Conservation (phyloP, 1,140 invertebrate genomes). For the Drosophila funebris region DNA sequence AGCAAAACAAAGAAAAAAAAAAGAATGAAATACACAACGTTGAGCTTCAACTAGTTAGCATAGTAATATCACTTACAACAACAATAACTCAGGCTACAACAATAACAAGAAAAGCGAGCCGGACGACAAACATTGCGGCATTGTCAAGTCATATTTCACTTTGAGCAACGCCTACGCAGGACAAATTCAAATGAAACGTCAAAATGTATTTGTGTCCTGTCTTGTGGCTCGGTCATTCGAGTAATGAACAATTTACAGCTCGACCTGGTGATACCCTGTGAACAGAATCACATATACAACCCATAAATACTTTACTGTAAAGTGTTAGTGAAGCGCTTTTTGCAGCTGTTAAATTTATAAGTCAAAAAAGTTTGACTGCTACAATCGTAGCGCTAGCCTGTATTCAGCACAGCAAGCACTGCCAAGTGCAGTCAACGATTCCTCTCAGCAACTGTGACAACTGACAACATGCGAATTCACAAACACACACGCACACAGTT, state of each 20-base stretch:
- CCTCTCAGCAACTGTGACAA: not conserved
- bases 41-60: conserved; percentile 35
- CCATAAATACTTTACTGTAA: too few species aligned
- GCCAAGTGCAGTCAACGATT: too few species aligned
- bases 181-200: conserved; percentile 73
- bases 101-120: conserved; percentile 1
- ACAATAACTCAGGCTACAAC: not conserved
- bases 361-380: not conserved
- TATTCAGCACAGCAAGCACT: too few species aligned
- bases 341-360: too few species aligned
- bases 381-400: not conserved
- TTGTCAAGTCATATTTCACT: conserved; percentile 79
- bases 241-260: not conserved
- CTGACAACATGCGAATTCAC: conserved; percentile 45
- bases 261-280: not conserved
- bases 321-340: too few species aligned
- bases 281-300: too few species aligned
- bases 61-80: conserved; percentile 11
- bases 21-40: not conserved
- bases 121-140: conserved; percentile 30
- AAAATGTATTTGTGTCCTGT: conserved; percentile 61
- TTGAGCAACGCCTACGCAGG: conserved; percentile 50
- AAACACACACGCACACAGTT: not conserved
- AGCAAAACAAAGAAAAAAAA: not conserved
- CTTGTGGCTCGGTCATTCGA: conserved; percentile 8